Base-by-base conservation (phyloP, 1,140 invertebrate species). In the Bombus confusus region DNA sequence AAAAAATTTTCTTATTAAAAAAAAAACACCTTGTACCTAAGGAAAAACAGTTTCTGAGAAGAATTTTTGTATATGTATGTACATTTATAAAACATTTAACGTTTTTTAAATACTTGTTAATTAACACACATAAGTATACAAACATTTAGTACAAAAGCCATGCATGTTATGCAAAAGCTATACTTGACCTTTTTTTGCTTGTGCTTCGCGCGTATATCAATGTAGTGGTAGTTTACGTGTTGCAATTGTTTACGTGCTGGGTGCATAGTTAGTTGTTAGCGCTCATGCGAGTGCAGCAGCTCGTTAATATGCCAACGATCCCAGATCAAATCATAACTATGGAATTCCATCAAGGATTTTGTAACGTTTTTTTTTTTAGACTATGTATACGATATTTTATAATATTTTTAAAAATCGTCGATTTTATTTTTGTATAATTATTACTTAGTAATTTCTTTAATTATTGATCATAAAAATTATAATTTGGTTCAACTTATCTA, bases 171-270 rank as follows among this genome's bases (percentile, higher is more conserved):
- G 80, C 88, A 68, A 72, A 89, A 91, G 91, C 92, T 94, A 94
- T 95, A 95, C 94, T 94, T 95, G 94, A 95, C 94, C 94, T 94
- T 94, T 94, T 94, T 93, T 87, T 85, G 37, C 80, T 80, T 85
- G 68, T 80, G 57, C 86, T 81, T 91, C 68, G 62, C 57, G 80
- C 59, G 25, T 68, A 52, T 72, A 59, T 82, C n/a, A 82, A 77
- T 62, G 62, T 75, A 57, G 64, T 57, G 84, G 64, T 78, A 86
- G 68, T 91, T 87, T 88, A 85, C 73, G 66, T 79, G 75, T 74
- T 69, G 71, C 52, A 80, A 76, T 87, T 80, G 41, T 85, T 71
- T 89, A 82, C 84, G 85, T 87, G 86, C 71, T 64, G 87, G 79
- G 80, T 87, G 86, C 86, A 74, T 78, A 52, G 93, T 94, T 95